phyloP scores from a whole-genome alignment of 2,113 vertebrate species.

The Loxodonta africana region DNA sequence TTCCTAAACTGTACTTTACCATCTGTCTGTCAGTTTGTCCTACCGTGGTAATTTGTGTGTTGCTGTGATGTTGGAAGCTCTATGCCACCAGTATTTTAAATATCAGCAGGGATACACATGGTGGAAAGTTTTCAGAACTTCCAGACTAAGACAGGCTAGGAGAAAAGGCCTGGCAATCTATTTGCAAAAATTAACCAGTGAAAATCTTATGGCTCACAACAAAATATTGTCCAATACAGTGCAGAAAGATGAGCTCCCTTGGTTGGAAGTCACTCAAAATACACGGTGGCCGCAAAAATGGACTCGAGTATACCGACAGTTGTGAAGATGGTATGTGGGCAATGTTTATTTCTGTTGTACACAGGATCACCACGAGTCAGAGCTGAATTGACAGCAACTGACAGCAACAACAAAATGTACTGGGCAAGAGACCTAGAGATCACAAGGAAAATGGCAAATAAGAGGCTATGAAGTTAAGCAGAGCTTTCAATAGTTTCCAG shows the following conservation, averaged over 20 bases:
- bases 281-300: too few relatives aligned
- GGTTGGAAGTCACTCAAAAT: too few relatives aligned
- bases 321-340: too few relatives aligned
- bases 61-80: neutral
- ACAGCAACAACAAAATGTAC: neutral
- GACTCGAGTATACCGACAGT: too few relatives aligned
- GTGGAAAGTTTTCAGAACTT: neutral
- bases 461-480: neutral
- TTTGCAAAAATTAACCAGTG: too few relatives aligned
- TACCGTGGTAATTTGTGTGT: neutral
- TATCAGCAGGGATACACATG: neutral
- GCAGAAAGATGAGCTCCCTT: too few relatives aligned
- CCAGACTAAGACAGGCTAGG: neutral
- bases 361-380: too few relatives aligned
- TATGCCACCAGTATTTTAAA: neutral
- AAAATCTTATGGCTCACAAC: too few relatives aligned
- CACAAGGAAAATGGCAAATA: neutral
- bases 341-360: too few relatives aligned
- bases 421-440: neutral
- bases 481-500: neutral
- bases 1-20: neutral
- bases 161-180: neutral
- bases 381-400: too few relatives aligned
- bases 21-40: neutral
- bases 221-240: too few relatives aligned